phyloP scores from a whole-genome alignment of 1,140 invertebrate genomes.

The Musca domestica region DNA sequence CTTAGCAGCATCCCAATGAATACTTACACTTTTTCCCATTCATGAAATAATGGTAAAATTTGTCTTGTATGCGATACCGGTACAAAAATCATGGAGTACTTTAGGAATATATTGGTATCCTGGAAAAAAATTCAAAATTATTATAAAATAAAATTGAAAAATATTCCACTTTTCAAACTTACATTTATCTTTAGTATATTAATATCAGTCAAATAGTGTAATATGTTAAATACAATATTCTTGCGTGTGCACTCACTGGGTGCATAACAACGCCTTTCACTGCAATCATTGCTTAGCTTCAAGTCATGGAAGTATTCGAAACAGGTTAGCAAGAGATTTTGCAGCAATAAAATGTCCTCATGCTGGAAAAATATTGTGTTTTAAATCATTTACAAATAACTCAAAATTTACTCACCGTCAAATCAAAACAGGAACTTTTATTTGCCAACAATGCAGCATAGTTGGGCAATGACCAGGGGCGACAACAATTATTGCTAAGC shows the following conservation, averaged over 20 bases:
- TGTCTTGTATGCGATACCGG: constrained; percentile 77
- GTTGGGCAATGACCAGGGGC: constrained; percentile 87
- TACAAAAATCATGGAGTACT: constrained; percentile 78
- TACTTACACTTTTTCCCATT: constrained; percentile 60
- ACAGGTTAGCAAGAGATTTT: constrained; percentile 69
- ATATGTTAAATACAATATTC: constrained; percentile 81
- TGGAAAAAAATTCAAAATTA: constrained; percentile 42
- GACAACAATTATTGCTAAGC: constrained; percentile 69
- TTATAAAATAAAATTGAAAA: too few relatives aligned
- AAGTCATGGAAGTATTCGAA: constrained; percentile 74
- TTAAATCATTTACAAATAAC: too few relatives aligned
- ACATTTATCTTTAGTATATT: constrained; percentile 69
- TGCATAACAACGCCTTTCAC: constrained; percentile 64
- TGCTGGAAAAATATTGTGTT: constrained; percentile 54
- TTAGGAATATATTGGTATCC: constrained; percentile 61
- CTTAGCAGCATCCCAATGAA: background rate
- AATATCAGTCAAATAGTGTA: constrained; percentile 80
- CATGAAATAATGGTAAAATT: constrained; percentile 72
- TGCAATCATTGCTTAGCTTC: constrained; percentile 70
- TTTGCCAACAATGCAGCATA: constrained; percentile 83
- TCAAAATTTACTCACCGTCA: constrained; percentile 68
- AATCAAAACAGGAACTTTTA: constrained; percentile 74
- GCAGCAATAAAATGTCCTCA: constrained; percentile 68
- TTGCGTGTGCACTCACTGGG: constrained; percentile 72
- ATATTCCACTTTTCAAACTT: too few relatives aligned